A percentile compares a stretch with the other conserved stretches of the same genome.
Evolutionary conservation across 2,888 invertebrate genomes (phyloP).

Genomic region (Leptinotarsa juncta): DNA sequence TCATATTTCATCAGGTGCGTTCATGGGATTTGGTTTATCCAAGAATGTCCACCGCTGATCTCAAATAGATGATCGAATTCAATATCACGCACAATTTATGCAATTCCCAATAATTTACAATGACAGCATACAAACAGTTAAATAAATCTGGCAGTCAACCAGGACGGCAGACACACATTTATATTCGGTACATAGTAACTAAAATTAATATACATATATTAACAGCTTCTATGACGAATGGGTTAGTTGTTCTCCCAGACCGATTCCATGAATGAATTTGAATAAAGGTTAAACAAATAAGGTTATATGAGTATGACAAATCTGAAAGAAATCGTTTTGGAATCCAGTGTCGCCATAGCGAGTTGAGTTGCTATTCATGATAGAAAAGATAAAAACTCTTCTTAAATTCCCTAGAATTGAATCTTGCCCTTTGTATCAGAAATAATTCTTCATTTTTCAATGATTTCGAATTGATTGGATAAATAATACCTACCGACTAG

Average conservation of each 20-base stretch:
- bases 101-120: conserved; percentile 10
- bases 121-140: conserved; percentile 35
- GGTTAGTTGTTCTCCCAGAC: conserved; percentile 27
- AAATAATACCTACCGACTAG: too few species aligned
- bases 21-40: too few species aligned
- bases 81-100: conserved; percentile 17
- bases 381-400: neutral
- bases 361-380: neutral
- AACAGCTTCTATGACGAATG: conserved; percentile 37
- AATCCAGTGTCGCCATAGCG: neutral
- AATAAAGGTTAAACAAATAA: conserved; percentile 13
- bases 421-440: neutral
- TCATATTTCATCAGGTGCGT: too few species aligned
- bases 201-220: conserved; percentile 41
- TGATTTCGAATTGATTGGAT: neutral
- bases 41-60: neutral
- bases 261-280: conserved; percentile 10
- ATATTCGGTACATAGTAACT: conserved; percentile 33
- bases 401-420: neutral
- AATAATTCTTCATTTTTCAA: neutral
- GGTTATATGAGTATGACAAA: neutral
- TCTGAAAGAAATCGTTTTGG: neutral
- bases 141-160: conserved; percentile 36
- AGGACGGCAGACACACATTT: conserved; percentile 26
- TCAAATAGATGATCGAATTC: neutral